Percentiles rank a stretch among this genome's conserved stretches.
phyloP scores from a whole-genome alignment of 2,888 invertebrate genomes.

The Cephalotes varians region DNA sequence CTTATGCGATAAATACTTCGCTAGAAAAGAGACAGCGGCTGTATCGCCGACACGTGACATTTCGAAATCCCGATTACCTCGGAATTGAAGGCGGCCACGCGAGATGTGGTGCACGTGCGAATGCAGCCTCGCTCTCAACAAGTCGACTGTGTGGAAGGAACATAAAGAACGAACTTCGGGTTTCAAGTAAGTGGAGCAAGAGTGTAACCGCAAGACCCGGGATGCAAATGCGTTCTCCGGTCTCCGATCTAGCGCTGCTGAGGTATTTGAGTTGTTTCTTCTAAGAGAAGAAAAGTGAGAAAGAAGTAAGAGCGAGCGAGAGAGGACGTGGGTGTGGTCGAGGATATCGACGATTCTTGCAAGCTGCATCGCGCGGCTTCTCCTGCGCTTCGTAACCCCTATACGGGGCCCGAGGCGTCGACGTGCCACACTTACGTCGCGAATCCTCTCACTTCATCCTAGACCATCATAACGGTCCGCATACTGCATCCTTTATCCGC shows the following conservation, averaged over 20 bases:
- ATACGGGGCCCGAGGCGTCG: conserved; percentile 69
- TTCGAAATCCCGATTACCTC: conserved; percentile 35
- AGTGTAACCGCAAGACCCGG: conserved; percentile 47
- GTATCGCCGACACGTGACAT: conserved; percentile 29
- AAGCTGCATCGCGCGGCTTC: conserved; percentile 63
- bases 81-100: conserved; percentile 17
- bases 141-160: neutral
- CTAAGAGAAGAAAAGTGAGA: conserved; percentile 51
- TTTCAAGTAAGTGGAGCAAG: conserved; percentile 68
- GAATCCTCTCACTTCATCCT: conserved; percentile 70
- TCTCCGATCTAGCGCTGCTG: conserved; percentile 46
- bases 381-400: conserved; percentile 77
- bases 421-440: conserved; percentile 62
- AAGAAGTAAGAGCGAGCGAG: conserved; percentile 42
- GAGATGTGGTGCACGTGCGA: conserved; percentile 15
- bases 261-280: conserved; percentile 67
- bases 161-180: neutral
- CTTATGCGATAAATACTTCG: neutral
- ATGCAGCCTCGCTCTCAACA: neutral
- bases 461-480: conserved; percentile 77
- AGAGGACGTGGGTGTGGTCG: conserved; percentile 80
- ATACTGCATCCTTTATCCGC: conserved; percentile 57
- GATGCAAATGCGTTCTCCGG: conserved; percentile 68
- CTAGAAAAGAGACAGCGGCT: neutral
- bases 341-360: conserved; percentile 69